Evolutionary conservation across 2,797 vertebrate species (phyloP), one percentile per base, ranked within the genome.

Genomic region (Xenentodon cancila): DNA sequence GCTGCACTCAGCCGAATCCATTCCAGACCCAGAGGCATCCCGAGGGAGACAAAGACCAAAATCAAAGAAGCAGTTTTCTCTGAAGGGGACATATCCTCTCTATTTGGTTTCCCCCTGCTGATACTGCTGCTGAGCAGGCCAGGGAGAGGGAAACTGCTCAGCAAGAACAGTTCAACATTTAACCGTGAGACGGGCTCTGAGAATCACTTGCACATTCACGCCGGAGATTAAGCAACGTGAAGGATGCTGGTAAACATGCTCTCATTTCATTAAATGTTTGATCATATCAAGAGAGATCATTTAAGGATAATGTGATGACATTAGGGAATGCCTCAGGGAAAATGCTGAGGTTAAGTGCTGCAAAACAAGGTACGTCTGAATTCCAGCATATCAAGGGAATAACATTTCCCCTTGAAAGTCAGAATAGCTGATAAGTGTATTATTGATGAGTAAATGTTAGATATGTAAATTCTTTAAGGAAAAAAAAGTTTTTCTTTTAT

Each of bases 41-140:
- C 61, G 75, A 47, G 73, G 76, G 77, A 78, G 78, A 80, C 75
- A 81, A 75, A 88, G 83, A 79, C 70, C 64, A 51, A 85, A 91
- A 90, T 88, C 81, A 92, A 90, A 92, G 69, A 68, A 65, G 21
- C 16, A 30, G 47, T 61, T 62, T 67, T 71, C 81, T 57, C 47
- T 77, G 58, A 68, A 73, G 73, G 66, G 74, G 65, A 73, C 65
- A 60, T 71, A 78, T 86, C 61, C 73, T 82, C 59, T 70, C 48
- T 72, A 18, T 44, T 59, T 44, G 67, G 53, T 74, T 64, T 78
- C 59, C 70, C 65, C 66, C 56, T 55, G 45, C 54, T 65, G 62
- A 32, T 74, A 57, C 65, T 61, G 69, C 81, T 80, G 79, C 73
- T 77, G 77, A 76, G 79, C 49, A 60, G 56, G 57, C 47, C 58